Evolutionary conservation across 2,888 invertebrate species (phyloP), one percentile per base, ranked within the genome.

Genomic region (Suillia variegata): DNA sequence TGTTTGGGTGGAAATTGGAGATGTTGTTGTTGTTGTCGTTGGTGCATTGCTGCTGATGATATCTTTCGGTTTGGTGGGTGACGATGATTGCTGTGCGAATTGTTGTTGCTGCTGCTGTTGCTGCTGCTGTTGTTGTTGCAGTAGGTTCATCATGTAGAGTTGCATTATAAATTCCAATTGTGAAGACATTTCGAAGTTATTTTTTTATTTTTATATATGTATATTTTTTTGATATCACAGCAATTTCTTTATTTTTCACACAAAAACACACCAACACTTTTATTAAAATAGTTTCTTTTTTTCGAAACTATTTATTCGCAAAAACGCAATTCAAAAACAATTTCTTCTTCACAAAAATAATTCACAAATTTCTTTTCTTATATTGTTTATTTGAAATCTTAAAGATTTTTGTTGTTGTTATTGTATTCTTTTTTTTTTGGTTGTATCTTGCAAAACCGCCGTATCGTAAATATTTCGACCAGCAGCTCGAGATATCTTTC

Each of bases 131-230:
- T 78, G 79, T 48, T 80, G 78, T 62, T 79, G 78, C 74, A 80
- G 64, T 66, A 79, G 68, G 62, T 80, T 80, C 79, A 80, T 80
- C 80, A 80, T 79, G 61, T 80, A 80, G 53, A 80, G 73, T 60
- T 80, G 80, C 80, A 80, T 80, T 47, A 78, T 70, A 57, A 80
- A 73, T 67, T 78, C 81, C 76, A 80, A 73, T 78, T 80, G 80
- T 56, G 74, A 74, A 34, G 79, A 74, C 80, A 80, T 80, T 60
- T 69, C 70, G 42, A 31, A 21, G 45, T 22, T 45, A 17, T 31
- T 53, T 59, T 33, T 48, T 54, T 54, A 56, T 58, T 49, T 54
- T 53, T 52, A 2, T 18, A 47, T 18, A 45, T 31, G 53, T 34
- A 50, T 51, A 34, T 51, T 47, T 34, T 56, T 57, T 56, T 57